These are phyloP conservation scores for Rhadina sibilatrix DNA, from an alignment of 2,113 vertebrate genomes.

Conservation along the genomic window DNA sequence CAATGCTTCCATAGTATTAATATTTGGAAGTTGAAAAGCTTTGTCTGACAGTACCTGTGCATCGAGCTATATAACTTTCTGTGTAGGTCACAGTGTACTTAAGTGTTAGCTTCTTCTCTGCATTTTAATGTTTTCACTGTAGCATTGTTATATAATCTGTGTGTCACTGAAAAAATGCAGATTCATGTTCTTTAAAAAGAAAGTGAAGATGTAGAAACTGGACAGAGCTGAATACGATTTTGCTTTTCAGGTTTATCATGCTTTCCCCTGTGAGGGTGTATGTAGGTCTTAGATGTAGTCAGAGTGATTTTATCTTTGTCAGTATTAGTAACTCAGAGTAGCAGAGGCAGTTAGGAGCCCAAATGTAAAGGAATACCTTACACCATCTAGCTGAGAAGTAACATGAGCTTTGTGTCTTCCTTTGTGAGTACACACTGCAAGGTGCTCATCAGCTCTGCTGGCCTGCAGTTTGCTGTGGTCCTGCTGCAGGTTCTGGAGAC, in stretches of 20 bases:
- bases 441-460: neutral
- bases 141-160: neutral
- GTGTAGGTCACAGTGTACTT: neutral
- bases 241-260: neutral
- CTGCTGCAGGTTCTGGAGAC: neutral
- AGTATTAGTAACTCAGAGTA: neutral
- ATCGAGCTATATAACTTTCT: neutral
- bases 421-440: neutral
- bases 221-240: neutral
- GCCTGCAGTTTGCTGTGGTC: neutral
- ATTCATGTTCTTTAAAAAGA: neutral
- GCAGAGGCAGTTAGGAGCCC: neutral
- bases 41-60: neutral
- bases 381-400: neutral
- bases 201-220: neutral
- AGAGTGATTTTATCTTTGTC: neutral
- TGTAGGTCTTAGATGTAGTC: neutral
- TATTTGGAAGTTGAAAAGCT: neutral
- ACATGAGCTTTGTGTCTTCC: neutral
- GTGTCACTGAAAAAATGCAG: neutral
- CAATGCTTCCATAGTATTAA: neutral
- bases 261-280: neutral
- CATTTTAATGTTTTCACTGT: neutral
- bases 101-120: neutral
- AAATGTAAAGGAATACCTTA: neutral